Evolutionary conservation across 2,888 invertebrate species (phyloP), one percentile per base, ranked within the genome.

Genomic region (Luffia ferchaultella): DNA sequence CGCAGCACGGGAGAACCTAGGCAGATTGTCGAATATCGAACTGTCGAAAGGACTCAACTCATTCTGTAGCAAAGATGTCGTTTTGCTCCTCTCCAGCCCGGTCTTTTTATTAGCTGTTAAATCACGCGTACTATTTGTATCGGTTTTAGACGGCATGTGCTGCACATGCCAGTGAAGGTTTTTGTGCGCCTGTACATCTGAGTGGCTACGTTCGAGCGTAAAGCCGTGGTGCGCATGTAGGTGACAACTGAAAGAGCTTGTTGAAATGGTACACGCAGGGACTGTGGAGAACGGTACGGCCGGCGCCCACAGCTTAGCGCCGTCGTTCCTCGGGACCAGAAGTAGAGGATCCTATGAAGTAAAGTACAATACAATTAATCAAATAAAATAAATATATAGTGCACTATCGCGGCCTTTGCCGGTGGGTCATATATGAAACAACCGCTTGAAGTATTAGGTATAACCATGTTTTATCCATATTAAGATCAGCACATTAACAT

Each of bases 241-340:
- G 55, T 84, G 83, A 56, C 83, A 82, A 61, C 74, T 78, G 57
- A 85, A 84, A 16, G 80, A 76, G 58, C 65, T 71, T 9, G 73
- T 75, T 55, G 73, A 77, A 2, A 72, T 67, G 15, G 76, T 68
- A 55, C 83, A 83, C 1, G 82, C 82, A 2, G 82, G 73, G 12
- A 63, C 62, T 1, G 82, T 73, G 1, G 83, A 83, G 58, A 78
- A 78, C 1, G 83, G 82, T 50, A 77, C 67, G 1, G 80, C 60
- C 0, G 84, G 84, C 12, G 78, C 85, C 82, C 76, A 85, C 52
- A 76, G 60, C 60, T 77, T 83, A 7, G 85, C 83, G 16, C 88
- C 88, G 56, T 86, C 85, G 67, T 88, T 89, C 55, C 88, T 75
- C 9, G 88, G 88, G 57, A 86, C 87, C 65, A 88, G 69, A 42